Percentiles rank a stretch among this genome's conserved stretches.
Conservation (phyloP, 2,797 vertebrate species). For the Pseudochromis fuscus region DNA sequence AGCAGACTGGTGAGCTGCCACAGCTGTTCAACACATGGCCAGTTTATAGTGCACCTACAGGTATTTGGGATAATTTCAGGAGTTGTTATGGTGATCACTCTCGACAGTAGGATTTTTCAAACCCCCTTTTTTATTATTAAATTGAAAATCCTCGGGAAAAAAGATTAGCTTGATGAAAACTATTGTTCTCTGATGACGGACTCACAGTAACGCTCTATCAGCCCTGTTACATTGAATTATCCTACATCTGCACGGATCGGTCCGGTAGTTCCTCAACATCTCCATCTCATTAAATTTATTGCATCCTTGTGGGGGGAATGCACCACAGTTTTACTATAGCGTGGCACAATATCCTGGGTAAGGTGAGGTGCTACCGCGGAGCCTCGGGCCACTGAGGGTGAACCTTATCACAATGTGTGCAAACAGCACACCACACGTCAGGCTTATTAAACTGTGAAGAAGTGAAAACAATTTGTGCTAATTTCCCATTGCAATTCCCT, state of each 20-base stretch:
- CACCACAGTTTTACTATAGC: slow-evolving; percentile 56
- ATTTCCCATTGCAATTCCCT: slow-evolving; percentile 74
- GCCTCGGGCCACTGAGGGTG: slow-evolving; percentile 31
- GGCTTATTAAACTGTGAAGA: slow-evolving; percentile 69
- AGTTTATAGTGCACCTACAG: slow-evolving; percentile 78
- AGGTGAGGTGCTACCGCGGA: slow-evolving; percentile 47
- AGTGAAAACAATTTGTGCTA: slow-evolving; percentile 75
- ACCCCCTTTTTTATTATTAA: slow-evolving; percentile 7
- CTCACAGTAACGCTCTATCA: background rate
- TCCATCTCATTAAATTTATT: slow-evolving; percentile 72
- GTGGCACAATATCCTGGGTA: slow-evolving; percentile 57
- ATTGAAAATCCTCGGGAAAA: slow-evolving; percentile 10
- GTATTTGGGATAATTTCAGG: slow-evolving; percentile 80
- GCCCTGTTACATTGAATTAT: background rate
- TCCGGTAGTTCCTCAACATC: slow-evolving; percentile 46
- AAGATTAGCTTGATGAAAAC: slow-evolving; percentile 12
- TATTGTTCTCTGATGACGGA: background rate
- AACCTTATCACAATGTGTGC: slow-evolving; percentile 51
- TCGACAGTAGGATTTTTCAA: slow-evolving; percentile 28
- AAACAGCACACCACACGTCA: slow-evolving; percentile 46
- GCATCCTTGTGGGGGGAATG: slow-evolving; percentile 59
- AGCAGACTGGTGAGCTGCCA: slow-evolving; percentile 48
- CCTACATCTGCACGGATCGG: slow-evolving; percentile 3
- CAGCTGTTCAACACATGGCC: slow-evolving; percentile 76
- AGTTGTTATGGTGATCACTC: slow-evolving; percentile 73